A percentile compares a stretch with the other conserved stretches of the same genome.
Conservation (phyloP, 2,888 invertebrate species). For the Plagodis dolabraria region DNA sequence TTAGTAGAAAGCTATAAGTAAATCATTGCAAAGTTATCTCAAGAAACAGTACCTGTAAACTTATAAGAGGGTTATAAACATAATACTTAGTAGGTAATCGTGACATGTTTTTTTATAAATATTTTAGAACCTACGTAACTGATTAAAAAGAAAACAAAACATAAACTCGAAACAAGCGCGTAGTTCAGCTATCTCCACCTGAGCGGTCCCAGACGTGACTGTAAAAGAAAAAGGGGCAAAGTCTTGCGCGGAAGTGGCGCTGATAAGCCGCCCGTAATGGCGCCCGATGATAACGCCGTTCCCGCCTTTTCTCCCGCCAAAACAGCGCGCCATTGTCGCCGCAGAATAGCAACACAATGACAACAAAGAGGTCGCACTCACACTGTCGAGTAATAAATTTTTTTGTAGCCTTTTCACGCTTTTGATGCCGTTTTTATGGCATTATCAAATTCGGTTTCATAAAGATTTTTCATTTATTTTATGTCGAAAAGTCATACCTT, state of each 20-base stretch:
- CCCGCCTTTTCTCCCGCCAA: constrained; percentile 83
- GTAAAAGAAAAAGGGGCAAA: constrained; percentile 82
- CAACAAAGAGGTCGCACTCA: constrained; percentile 55
- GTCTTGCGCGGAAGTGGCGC: constrained; percentile 71
- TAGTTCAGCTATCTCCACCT: constrained; percentile 60
- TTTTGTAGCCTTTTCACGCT: constrained; percentile 59
- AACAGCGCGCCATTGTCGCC: constrained; percentile 77
- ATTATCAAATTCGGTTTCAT: constrained; percentile 39
- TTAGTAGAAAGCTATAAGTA: too few relatives aligned
- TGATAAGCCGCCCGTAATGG: constrained; percentile 84
- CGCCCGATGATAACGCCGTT: constrained; percentile 77
- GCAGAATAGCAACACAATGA: constrained; percentile 72
- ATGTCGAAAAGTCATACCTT: background rate
- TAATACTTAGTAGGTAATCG: too few relatives aligned
- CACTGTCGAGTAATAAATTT: constrained; percentile 67
- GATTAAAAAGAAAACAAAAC: constrained; percentile 37
- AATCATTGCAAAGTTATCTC: too few relatives aligned
- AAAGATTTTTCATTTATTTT: constrained; percentile 20
- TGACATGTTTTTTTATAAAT: too few relatives aligned
- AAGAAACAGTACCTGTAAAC: too few relatives aligned
- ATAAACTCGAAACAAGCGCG: constrained; percentile 48
- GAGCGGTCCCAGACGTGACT: constrained; percentile 72
- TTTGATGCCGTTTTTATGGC: constrained; percentile 54
- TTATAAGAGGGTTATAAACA: too few relatives aligned
- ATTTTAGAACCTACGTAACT: too few relatives aligned